Evolutionary conservation across 2,888 invertebrate species (phyloP).

Genomic region (Tethea ocularis): DNA sequence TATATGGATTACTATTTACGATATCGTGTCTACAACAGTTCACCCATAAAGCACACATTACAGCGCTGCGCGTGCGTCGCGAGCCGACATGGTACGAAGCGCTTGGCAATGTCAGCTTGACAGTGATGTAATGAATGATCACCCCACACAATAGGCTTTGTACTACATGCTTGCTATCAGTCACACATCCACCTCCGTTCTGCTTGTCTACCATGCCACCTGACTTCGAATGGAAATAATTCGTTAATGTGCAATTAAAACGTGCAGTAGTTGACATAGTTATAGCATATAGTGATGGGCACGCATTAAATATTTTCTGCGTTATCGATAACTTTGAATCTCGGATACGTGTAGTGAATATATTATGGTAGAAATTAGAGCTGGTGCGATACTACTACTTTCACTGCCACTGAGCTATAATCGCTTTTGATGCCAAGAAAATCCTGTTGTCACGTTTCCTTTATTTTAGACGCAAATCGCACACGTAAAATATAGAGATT

Average conservation of each 20-base stretch:
- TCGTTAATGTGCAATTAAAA: neutral
- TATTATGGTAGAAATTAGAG: too few relatives aligned
- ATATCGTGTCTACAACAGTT: constrained; percentile 1
- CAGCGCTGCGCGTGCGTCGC: neutral
- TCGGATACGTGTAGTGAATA: neutral
- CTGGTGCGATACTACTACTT: too few relatives aligned
- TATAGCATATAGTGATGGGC: neutral
- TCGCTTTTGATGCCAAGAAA: too few relatives aligned
- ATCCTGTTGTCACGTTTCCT: too few relatives aligned
- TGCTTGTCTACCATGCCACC: constrained; percentile 22
- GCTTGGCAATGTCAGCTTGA: constrained; percentile 25
- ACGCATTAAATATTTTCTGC: neutral
- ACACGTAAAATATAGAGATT: neutral
- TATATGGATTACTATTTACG: neutral
- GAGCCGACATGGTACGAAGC: constrained; percentile 8
- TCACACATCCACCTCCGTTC: constrained; percentile 20
- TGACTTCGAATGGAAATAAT: neutral
- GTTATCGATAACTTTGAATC: neutral
- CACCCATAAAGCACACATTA: neutral
- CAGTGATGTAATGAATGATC: constrained; percentile 27
- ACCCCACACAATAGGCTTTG: constrained; percentile 7
- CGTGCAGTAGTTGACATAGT: neutral
- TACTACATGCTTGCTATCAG: constrained; percentile 21
- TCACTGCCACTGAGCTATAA: too few relatives aligned
- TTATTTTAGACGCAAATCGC: too few relatives aligned